Percentiles rank a stretch among this genome's conserved stretches.
These are phyloP conservation scores for Eutolmus rufibarbis DNA, from an alignment of 2,888 invertebrate species.

Conservation along the genomic window DNA sequence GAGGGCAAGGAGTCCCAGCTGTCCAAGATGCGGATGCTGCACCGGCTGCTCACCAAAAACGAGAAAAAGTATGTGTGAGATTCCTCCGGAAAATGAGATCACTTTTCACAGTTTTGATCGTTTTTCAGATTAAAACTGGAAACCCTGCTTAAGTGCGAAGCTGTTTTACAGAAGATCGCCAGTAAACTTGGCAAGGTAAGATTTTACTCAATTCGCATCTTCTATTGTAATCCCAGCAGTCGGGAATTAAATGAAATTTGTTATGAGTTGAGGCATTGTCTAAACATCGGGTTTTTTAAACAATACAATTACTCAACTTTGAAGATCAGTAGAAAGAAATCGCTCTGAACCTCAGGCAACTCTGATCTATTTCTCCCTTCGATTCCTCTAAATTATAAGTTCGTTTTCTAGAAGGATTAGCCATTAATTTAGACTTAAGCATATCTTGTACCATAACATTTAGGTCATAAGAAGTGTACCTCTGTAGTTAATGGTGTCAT, in stretches of 20 bases:
- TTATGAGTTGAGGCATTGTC: not conserved
- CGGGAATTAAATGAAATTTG: not conserved
- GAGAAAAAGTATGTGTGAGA: constrained; percentile 52
- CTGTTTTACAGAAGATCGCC: constrained; percentile 53
- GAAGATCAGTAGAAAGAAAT: not conserved
- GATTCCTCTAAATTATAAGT: too few species aligned
- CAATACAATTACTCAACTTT: not conserved
- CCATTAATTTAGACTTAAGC: too few species aligned
- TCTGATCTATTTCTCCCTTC: too few species aligned
- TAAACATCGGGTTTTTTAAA: too few species aligned
- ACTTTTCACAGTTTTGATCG: not conserved
- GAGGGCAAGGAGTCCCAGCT: constrained; percentile 51
- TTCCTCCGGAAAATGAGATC: not conserved
- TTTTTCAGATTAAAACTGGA: constrained; percentile 53
- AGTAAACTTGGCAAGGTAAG: constrained; percentile 55
- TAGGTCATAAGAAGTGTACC: too few species aligned
- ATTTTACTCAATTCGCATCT: not conserved
- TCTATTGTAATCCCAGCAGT: not conserved
- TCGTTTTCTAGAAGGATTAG: too few species aligned
- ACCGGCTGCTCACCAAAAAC: constrained; percentile 51
- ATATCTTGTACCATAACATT: too few species aligned
- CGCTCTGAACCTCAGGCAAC: too few species aligned
- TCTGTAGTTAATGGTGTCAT: too few species aligned
- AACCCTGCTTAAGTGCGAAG: constrained; percentile 55
- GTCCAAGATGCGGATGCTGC: constrained; percentile 54